Conservation (phyloP, 2,113 vertebrate species). For the Ivindomyrus marchei region DNA sequence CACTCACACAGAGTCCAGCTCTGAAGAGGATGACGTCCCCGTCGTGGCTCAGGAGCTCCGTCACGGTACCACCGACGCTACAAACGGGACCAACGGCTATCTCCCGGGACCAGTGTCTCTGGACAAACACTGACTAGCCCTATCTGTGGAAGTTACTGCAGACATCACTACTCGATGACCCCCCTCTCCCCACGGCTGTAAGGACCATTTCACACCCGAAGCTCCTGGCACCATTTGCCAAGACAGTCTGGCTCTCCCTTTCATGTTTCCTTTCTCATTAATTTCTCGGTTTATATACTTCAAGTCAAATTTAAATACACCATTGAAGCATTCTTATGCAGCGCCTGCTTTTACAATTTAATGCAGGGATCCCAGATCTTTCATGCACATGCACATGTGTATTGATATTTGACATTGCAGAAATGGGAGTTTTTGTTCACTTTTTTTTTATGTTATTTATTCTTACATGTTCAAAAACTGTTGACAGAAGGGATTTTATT, state of each 20-base stretch:
- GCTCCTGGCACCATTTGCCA: constrained; percentile 69
- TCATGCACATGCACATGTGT: constrained; percentile 76
- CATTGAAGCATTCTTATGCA: neutral
- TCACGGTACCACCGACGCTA: constrained; percentile 66
- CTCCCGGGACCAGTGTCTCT: constrained; percentile 67
- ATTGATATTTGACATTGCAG: constrained; percentile 65
- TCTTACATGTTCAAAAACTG: constrained; percentile 65
- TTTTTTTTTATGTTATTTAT: constrained; percentile 63
- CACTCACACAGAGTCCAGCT: constrained; percentile 89
- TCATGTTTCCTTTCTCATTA: constrained; percentile 24
- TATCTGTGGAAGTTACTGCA: constrained; percentile 21
- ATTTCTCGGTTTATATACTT: neutral
- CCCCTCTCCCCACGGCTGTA: neutral
- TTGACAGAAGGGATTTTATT: constrained; percentile 54
- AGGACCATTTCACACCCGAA: constrained; percentile 69
- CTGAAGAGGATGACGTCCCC: constrained; percentile 81
- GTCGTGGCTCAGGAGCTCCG: constrained; percentile 66
- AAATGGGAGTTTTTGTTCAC: constrained; percentile 71
- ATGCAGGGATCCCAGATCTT: constrained; percentile 33
- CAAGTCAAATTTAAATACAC: neutral
- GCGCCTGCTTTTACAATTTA: neutral
- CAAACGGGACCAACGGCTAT: constrained; percentile 83
- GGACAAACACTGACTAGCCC: constrained; percentile 73
- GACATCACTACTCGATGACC: neutral
- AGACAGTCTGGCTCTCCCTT: constrained; percentile 56